Evolutionary conservation across 2,797 vertebrate species (phyloP).

Genomic region (Sciurus vulgaris): DNA sequence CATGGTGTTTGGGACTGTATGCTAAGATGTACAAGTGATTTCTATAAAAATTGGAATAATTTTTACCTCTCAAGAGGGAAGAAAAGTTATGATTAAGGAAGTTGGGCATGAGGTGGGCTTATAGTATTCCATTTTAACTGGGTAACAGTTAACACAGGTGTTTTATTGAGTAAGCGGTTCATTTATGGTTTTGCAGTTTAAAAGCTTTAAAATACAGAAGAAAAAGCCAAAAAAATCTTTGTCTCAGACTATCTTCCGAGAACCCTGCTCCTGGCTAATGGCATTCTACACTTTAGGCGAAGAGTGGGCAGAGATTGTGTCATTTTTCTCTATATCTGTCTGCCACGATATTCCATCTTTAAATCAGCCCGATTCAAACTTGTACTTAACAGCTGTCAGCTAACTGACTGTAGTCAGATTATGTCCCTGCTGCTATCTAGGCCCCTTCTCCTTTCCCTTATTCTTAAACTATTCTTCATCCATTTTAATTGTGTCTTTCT

Average conservation of each 20-base stretch:
- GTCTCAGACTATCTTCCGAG: conserved; percentile 38
- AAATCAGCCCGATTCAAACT: conserved; percentile 43
- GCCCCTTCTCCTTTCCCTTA: background rate
- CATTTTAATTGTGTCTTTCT: conserved; percentile 31
- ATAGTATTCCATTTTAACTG: conserved; percentile 27
- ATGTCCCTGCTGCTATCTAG: background rate
- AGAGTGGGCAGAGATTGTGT: background rate
- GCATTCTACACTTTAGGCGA: conserved; percentile 13
- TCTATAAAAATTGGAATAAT: background rate
- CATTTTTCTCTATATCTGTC: conserved; percentile 7
- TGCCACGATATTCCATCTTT: conserved; percentile 47
- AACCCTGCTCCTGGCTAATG: background rate
- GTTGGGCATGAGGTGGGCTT: background rate
- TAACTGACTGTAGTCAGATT: conserved; percentile 26
- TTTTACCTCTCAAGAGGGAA: conserved; percentile 3
- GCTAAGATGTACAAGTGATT: background rate
- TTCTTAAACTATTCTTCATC: conserved; percentile 37
- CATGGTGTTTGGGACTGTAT: background rate
- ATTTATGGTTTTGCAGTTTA: background rate
- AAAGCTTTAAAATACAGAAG: conserved; percentile 14
- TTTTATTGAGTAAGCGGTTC: conserved; percentile 20
- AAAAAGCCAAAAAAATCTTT: conserved; percentile 46
- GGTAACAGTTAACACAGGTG: background rate
- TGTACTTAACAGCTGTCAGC: conserved; percentile 11
- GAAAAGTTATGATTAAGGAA: conserved; percentile 25